Evolutionary conservation across 2,797 vertebrate genomes (phyloP), one percentile per base, ranked within the genome.

Genomic region (Phrynocephalus vlangalii): DNA sequence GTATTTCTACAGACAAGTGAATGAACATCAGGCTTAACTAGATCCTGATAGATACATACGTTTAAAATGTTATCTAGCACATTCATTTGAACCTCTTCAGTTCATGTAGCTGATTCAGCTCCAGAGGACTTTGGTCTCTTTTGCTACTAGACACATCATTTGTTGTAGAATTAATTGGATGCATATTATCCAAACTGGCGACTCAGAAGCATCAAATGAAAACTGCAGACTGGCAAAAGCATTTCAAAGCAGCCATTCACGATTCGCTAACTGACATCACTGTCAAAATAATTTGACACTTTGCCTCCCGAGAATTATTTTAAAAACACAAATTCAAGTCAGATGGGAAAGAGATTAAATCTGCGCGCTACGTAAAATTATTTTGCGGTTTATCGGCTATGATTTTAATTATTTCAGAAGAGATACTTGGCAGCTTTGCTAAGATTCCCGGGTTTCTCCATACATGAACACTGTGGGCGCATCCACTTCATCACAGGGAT

Each of bases 71-170:
- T 79, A 86, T 86, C 67, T 86, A 67, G 71, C 48, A 44, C 56
- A 86, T 79, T 56, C 33, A 79, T 86, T 79, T 72, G 50, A 50
- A 86, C 48, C n/a, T 71, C 67, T 86, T 86, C 77, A 72, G 24
- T 73, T 81, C 71, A 67, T 67, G 18, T 33, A 50, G 56, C 79
- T 82, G 86, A 87, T 76, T 87, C 71, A 87, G 79, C 79, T 75
- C 71, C 48, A 6, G n/a, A 18, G 38, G 28, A 81, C 7, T 75
- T n/a, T 66, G 71, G 60, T 87, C 38, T 75, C 75, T 87, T 82
- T 76, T 82, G 86, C 79, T 87, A 76, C n/a, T 81, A 73, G 6
- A 86, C 73, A 86, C 70, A 81, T 63, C 26, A 79, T 79, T 86
- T 86, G 79, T 86, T 75, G 63, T 8, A 75, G 79, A 66, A 66